Evolutionary conservation across 2,888 invertebrate genomes (phyloP).

Genomic region (Stenichneumon culpator): DNA sequence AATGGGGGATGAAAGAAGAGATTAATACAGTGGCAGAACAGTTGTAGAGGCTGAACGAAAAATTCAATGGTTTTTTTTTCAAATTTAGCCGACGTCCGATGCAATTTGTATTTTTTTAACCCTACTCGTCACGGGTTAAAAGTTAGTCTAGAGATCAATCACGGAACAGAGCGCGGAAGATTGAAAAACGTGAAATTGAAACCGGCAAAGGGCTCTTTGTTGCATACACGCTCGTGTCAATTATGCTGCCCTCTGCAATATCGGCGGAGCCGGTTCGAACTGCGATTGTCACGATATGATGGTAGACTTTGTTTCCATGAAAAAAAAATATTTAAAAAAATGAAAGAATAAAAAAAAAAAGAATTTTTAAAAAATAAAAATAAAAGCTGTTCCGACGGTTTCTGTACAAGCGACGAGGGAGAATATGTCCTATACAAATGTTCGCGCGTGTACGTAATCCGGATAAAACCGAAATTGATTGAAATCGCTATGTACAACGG

Average conservation of each 20-base stretch:
- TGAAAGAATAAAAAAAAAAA: too few relatives aligned
- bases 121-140: not conserved
- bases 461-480: conserved; percentile 24
- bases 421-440: not conserved
- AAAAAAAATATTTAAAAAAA: too few relatives aligned
- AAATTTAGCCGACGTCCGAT: not conserved
- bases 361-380: not conserved
- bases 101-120: not conserved
- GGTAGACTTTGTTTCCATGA: not conserved
- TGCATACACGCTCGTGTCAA: not conserved
- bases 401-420: not conserved
- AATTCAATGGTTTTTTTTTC: not conserved
- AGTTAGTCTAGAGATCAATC: not conserved
- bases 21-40: not conserved
- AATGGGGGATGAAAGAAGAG: not conserved
- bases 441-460: not conserved
- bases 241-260: not conserved
- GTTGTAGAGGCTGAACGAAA: not conserved
- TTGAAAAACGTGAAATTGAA: not conserved
- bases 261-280: not conserved
- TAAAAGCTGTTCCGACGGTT: not conserved
- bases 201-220: not conserved
- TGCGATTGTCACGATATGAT: not conserved
- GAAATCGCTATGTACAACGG: not conserved
- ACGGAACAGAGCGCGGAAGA: not conserved